These are phyloP conservation scores for Catocala fraxini DNA, from an alignment of 2,888 invertebrate species.

Conservation along the genomic window DNA sequence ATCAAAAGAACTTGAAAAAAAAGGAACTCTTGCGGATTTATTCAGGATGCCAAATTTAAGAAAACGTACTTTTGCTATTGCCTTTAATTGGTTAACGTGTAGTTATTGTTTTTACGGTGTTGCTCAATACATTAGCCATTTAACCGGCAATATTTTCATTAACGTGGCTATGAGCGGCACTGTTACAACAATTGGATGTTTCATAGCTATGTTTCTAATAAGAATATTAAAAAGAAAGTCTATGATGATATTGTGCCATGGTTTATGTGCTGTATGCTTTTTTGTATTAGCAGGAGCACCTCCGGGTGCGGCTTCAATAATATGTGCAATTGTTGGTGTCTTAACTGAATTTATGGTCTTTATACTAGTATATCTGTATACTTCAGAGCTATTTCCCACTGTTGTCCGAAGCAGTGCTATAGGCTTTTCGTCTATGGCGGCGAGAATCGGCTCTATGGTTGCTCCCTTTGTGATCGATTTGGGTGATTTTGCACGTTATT, in stretches of 20 bases:
- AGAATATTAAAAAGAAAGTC: conserved; percentile 90
- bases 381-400: conserved; percentile 96
- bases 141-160: conserved; percentile 93
- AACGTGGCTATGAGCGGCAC: conserved; percentile 93
- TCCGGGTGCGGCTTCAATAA: conserved; percentile 76
- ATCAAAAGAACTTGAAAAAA: conserved; percentile 67
- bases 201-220: conserved; percentile 89
- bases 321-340: conserved; percentile 91
- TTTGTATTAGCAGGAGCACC: conserved; percentile 87
- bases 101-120: conserved; percentile 93
- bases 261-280: conserved; percentile 88
- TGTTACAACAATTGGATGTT: conserved; percentile 87
- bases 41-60: conserved; percentile 91
- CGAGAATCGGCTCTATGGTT: conserved; percentile 94
- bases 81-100: conserved; percentile 93
- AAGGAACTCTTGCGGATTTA: conserved; percentile 89
- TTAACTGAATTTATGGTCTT: conserved; percentile 95
- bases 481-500: conserved; percentile 80
- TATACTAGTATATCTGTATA: conserved; percentile 94
- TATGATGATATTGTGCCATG: conserved; percentile 89
- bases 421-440: conserved; percentile 95
- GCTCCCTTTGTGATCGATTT: conserved; percentile 93
- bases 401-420: conserved; percentile 95
- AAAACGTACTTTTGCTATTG: conserved; percentile 90
- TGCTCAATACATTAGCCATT: conserved; percentile 93